phyloP scores from a whole-genome alignment of 2,888 invertebrate species.

The Ochropacha duplaris region DNA sequence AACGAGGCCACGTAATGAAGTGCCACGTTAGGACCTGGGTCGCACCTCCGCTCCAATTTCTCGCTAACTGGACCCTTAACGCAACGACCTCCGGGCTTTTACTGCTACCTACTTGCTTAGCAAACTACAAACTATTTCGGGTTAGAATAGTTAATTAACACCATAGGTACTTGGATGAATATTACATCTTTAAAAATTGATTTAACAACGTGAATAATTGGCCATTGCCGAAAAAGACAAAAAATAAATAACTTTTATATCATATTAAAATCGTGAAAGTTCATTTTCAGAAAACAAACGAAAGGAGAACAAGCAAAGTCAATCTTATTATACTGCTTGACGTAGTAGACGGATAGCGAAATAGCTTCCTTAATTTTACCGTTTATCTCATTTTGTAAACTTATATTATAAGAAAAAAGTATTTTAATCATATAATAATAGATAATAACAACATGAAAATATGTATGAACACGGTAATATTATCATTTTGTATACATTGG shows the following conservation, averaged over 20 bases:
- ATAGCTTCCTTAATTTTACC: constrained; percentile 64
- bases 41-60: constrained; percentile 65
- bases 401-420: constrained; percentile 31
- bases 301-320: constrained; percentile 65
- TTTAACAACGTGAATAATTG: constrained; percentile 14
- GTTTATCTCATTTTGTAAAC: constrained; percentile 47
- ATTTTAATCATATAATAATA: constrained; percentile 3
- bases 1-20: constrained; percentile 72
- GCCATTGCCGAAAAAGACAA: constrained; percentile 1
- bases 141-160: constrained; percentile 22
- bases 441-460: too few species aligned
- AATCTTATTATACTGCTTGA: constrained; percentile 70
- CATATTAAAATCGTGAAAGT: constrained; percentile 52
- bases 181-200: neutral
- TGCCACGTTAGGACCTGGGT: constrained; percentile 65
- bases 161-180: neutral
- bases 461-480: too few species aligned
- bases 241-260: constrained; percentile 37
- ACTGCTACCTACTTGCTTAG: constrained; percentile 42
- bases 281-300: constrained; percentile 64
- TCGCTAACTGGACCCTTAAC: constrained; percentile 66
- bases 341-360: constrained; percentile 65
- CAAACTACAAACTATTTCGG: constrained; percentile 33
- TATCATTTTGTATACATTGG: too few species aligned
- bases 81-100: constrained; percentile 57